These are phyloP conservation scores for Ptychochromis oligacanthus DNA, from an alignment of 2,113 vertebrate genomes.

Conservation along the genomic window DNA sequence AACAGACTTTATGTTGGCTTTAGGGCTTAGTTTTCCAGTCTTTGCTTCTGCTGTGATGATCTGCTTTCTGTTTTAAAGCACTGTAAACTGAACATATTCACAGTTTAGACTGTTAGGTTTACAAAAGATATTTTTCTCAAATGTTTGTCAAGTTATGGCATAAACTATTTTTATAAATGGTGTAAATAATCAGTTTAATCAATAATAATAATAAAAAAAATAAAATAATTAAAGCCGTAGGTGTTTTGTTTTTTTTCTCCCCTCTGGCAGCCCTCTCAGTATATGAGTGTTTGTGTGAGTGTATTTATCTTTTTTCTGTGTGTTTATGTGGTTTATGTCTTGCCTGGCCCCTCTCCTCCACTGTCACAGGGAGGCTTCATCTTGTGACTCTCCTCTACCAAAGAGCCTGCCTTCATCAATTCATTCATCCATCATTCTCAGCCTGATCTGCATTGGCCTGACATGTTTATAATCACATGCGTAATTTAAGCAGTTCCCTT, in stretches of 20 bases:
- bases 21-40: too few relatives aligned
- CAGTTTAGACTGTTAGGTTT: neutral
- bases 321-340: slow-evolving; percentile 34
- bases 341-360: slow-evolving; percentile 20
- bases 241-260: neutral
- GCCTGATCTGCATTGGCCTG: neutral
- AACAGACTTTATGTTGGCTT: too few relatives aligned
- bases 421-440: slow-evolving; percentile 10
- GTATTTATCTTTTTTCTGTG: slow-evolving; percentile 32
- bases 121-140: neutral
- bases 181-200: neutral
- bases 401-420: slow-evolving; percentile 26
- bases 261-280: neutral
- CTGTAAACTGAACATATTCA: neutral
- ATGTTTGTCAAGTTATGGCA: neutral
- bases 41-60: neutral
- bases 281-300: neutral
- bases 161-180: neutral
- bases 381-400: slow-evolving; percentile 13
- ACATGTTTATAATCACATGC: neutral
- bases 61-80: neutral
- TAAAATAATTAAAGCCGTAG: neutral
- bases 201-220: too few relatives aligned
- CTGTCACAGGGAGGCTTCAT: slow-evolving; percentile 64
- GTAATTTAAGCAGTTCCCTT: neutral